Conservation (phyloP, 64 coral and sea anemone genomes). For the Montipora sp. region DNA sequence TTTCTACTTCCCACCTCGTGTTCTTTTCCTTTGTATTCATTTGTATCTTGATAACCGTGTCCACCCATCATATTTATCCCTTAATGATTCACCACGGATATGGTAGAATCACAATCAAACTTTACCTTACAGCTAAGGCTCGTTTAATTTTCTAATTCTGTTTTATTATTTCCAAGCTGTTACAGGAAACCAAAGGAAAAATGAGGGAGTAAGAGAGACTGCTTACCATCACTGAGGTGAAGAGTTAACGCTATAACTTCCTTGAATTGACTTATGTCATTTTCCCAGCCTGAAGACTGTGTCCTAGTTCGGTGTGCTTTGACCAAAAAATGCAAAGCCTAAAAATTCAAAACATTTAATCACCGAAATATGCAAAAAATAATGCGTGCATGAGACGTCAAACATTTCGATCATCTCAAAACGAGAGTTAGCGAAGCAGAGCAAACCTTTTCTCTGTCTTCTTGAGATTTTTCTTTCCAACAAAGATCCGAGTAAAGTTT, state of each 20-base stretch:
- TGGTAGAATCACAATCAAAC: too few relatives aligned
- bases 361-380: background rate
- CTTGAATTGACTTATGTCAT: constrained; percentile 65
- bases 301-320: constrained; percentile 85
- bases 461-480: constrained; percentile 53
- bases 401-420: background rate
- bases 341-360: background rate
- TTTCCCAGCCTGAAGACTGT: constrained; percentile 83
- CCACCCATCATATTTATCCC: too few relatives aligned
- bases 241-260: constrained; percentile 63
- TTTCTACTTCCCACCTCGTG: too few relatives aligned
- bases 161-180: background rate
- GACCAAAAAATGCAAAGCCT: constrained; percentile 85
- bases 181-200: background rate
- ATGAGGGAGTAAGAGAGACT: background rate
- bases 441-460: constrained; percentile 92
- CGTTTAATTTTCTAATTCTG: too few relatives aligned
- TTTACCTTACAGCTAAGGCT: too few relatives aligned
- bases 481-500: constrained; percentile 91
- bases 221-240: constrained; percentile 75
- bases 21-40: too few relatives aligned
- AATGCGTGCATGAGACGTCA: background rate
- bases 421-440: background rate
- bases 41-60: too few relatives aligned
- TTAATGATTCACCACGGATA: too few relatives aligned